phyloP scores from a whole-genome alignment of 2,888 invertebrate genomes.

The Sphaerophoria rueppellii region DNA sequence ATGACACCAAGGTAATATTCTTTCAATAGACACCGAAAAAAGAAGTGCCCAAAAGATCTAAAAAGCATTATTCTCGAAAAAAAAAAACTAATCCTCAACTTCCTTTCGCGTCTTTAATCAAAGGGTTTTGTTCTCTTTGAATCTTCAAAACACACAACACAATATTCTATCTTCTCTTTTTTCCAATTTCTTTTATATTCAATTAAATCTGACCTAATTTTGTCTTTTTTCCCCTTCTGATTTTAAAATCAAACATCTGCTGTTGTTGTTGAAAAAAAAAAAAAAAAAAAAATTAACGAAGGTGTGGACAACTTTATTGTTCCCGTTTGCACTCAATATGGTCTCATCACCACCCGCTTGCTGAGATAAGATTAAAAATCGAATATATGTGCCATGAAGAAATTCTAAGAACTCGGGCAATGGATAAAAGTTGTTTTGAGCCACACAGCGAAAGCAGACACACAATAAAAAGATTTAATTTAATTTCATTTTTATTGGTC shows the following conservation, averaged over 20 bases:
- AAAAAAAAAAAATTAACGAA: constrained; percentile 11
- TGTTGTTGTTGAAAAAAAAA: constrained; percentile 3
- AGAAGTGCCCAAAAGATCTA: not conserved
- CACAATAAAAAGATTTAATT: constrained; percentile 8
- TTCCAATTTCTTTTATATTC: constrained; percentile 19
- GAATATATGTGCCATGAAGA: not conserved
- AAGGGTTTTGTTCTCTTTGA: constrained; percentile 10
- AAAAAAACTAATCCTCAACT: constrained; percentile 8
- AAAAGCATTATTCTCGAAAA: not conserved
- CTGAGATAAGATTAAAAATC: constrained; percentile 14
- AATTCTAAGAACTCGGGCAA: constrained; percentile 1
- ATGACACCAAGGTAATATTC: too few species aligned
- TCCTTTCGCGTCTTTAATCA: constrained; percentile 19
- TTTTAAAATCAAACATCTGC: constrained; percentile 50
- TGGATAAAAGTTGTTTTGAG: constrained; percentile 17
- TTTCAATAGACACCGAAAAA: not conserved
- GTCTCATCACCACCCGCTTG: constrained; percentile 20
- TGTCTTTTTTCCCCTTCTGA: constrained; percentile 3
- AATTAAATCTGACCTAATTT: constrained; percentile 65
- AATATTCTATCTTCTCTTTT: not conserved
- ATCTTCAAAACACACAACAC: not conserved
- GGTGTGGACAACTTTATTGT: constrained; percentile 67
- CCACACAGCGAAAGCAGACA: not conserved
- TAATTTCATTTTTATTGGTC: constrained; percentile 27
- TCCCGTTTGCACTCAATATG: constrained; percentile 39